These are phyloP conservation scores for Whitmania pigra DNA, from an alignment of 1,140 invertebrate genomes.

Conservation along the genomic window DNA sequence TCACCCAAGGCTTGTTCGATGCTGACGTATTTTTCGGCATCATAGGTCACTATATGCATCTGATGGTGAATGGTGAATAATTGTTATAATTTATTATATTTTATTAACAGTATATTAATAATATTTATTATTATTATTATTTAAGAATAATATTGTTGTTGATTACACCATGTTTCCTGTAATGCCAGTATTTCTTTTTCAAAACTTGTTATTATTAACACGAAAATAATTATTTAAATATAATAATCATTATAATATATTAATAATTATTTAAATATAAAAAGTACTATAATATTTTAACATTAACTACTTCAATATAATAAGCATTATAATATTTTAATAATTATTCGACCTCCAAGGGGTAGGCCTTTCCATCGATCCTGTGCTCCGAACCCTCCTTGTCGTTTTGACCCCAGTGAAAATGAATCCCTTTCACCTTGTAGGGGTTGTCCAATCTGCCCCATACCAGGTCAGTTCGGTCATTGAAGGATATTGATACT, in stretches of 20 bases:
- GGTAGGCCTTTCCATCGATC: constrained; percentile 52
- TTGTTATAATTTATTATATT: not conserved
- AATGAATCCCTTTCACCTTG: constrained; percentile 44
- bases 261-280: not conserved
- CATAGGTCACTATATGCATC: constrained; percentile 25
- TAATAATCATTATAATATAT: not conserved
- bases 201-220: not conserved
- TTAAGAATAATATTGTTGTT: not conserved
- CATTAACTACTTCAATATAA: too few species aligned
- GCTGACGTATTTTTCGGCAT: constrained; percentile 2
- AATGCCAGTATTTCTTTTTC: not conserved
- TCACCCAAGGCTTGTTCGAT: constrained; percentile 9
- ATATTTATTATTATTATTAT: not conserved
- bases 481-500: not conserved
- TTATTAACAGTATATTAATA: not conserved
- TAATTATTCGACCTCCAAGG: constrained; percentile 32
- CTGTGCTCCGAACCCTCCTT: constrained; percentile 71
- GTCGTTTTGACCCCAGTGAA: constrained; percentile 73
- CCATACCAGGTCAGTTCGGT: not conserved
- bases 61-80: not conserved
- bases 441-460: not conserved
- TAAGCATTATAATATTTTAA: not conserved
- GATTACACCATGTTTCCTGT: not conserved
- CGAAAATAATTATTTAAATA: not conserved
- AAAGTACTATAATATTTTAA: too few species aligned